phyloP scores from a whole-genome alignment of 2,888 invertebrate genomes.

The Eustalomyia histrio region DNA sequence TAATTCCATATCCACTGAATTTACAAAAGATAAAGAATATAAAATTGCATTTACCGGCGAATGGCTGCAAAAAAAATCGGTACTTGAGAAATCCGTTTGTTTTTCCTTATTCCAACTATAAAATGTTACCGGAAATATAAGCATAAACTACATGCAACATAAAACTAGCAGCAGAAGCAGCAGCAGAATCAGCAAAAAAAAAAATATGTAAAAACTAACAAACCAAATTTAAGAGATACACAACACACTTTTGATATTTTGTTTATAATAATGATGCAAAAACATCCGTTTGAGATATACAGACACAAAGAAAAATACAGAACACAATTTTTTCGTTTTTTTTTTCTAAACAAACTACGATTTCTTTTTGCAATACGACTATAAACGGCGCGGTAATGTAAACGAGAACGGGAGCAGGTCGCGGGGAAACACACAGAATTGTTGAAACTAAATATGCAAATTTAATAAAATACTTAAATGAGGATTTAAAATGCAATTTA shows the following conservation, averaged over 20 bases:
- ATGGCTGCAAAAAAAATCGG: background rate
- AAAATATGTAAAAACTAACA: conserved; percentile 5
- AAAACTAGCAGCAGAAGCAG: conserved; percentile 42
- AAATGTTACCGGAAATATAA: conserved; percentile 58
- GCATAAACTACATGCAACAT: conserved; percentile 36
- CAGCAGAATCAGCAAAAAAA: conserved; percentile 21
- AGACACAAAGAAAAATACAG: conserved; percentile 6
- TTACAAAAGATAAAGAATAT: background rate
- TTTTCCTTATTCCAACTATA: conserved; percentile 41
- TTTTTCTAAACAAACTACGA: background rate
- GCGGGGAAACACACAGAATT: background rate
- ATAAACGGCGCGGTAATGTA: background rate
- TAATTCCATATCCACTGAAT: background rate
- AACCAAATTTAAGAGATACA: conserved; percentile 21
- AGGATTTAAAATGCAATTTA: conserved; percentile 4
- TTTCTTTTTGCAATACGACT: conserved; percentile 8
- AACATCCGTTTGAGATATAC: conserved; percentile 56
- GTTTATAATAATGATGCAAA: conserved; percentile 51
- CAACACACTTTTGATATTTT: conserved; percentile 53
- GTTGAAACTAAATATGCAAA: conserved; percentile 1
- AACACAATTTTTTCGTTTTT: conserved; percentile 13
- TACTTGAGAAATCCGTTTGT: conserved; percentile 34
- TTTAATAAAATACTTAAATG: background rate
- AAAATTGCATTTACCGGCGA: conserved; percentile 1
- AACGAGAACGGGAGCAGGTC: background rate